These are phyloP conservation scores for Cyanistes caeruleus DNA, from an alignment of 2,113 vertebrate species.

Conservation along the genomic window DNA sequence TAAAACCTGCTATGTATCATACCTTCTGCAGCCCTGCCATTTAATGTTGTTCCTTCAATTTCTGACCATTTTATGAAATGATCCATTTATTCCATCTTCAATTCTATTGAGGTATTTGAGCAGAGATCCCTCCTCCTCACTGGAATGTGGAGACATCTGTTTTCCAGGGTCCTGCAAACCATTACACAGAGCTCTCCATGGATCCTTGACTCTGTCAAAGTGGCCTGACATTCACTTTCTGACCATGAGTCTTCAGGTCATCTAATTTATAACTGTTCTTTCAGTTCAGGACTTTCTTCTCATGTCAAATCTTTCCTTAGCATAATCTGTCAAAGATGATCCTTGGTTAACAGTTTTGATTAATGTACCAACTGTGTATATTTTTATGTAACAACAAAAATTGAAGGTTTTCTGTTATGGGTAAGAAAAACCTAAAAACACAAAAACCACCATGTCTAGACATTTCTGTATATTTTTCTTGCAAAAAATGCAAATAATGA, in stretches of 20 bases:
- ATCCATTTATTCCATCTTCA: not conserved
- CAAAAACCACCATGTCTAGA: constrained; percentile 25
- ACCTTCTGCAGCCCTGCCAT: not conserved
- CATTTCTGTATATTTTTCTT: constrained; percentile 35
- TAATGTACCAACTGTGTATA: not conserved
- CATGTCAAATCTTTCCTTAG: constrained; percentile 22
- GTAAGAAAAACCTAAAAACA: not conserved
- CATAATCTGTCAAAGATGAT: not conserved
- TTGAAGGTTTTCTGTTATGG: not conserved
- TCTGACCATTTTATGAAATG: not conserved
- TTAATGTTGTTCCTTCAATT: not conserved
- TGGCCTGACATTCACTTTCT: not conserved
- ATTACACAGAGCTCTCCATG: not conserved
- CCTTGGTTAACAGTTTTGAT: constrained; percentile 32
- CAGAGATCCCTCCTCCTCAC: not conserved
- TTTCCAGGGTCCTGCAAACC: not conserved
- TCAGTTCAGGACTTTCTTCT: constrained; percentile 30
- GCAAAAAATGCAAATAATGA: not conserved
- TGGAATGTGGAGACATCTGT: not conserved
- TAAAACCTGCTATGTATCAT: not conserved
- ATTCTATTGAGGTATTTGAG: not conserved
- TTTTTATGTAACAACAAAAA: not conserved
- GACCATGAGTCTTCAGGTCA: not conserved
- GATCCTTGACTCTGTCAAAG: not conserved
- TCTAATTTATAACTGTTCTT: constrained; percentile 44